Percentiles rank a stretch among this genome's conserved stretches.
Conservation (phyloP, 2,888 invertebrate species). For the Metalampra italica region DNA sequence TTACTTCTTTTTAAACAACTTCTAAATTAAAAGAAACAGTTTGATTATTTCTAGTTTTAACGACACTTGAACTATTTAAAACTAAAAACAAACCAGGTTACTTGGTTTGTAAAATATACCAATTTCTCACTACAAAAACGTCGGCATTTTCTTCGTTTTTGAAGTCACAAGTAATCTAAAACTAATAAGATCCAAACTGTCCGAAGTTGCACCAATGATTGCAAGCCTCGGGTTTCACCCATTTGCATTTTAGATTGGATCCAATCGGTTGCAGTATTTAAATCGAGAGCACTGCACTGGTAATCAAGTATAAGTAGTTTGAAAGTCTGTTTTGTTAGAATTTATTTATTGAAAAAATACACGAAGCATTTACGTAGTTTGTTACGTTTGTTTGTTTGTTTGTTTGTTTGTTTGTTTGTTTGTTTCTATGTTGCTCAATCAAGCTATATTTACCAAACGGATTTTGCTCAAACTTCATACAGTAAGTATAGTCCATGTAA, state of each 20-base stretch:
- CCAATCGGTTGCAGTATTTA: neutral
- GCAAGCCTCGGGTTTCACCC: neutral
- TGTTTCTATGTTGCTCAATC: no score
- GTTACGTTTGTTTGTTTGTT: no score
- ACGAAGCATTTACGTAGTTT: no score
- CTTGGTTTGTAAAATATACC: neutral
- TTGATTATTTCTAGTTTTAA: no score
- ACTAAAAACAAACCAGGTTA: neutral
- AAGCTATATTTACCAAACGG: no score
- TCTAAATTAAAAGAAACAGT: no score
- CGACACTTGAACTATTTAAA: neutral
- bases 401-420: no score
- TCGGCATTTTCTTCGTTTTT: neutral
- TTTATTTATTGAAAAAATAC: no score
- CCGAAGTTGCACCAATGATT: neutral
- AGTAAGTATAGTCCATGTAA: no score
- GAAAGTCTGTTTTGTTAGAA: no score
- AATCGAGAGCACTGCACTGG: neutral
- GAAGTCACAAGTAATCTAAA: neutral
- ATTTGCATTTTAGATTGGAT: constrained; percentile 14
- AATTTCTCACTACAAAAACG: neutral
- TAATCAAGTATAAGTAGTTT: neutral
- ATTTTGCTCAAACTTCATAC: no score
- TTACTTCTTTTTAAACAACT: no score
- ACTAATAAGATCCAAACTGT: neutral